Evolutionary conservation across 2,888 invertebrate genomes (phyloP).

Genomic region (Napeogenes sylphis): DNA sequence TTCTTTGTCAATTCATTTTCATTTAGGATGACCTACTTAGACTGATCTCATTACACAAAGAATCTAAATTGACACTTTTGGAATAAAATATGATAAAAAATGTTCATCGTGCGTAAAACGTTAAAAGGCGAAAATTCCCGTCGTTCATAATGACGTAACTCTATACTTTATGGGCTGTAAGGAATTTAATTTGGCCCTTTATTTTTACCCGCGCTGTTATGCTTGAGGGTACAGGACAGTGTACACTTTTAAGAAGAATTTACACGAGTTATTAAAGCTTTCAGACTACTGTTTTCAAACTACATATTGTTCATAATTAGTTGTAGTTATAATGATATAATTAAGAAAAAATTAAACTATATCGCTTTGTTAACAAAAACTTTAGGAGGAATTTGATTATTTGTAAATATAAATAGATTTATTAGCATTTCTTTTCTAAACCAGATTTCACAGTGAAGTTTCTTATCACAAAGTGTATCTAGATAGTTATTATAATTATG

Average conservation of each 20-base stretch:
- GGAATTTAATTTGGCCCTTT: constrained; percentile 71
- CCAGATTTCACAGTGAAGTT: too few species aligned
- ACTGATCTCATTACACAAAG: constrained; percentile 27
- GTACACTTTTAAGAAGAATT: constrained; percentile 19
- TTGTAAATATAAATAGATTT: too few species aligned
- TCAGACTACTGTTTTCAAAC: constrained; percentile 4
- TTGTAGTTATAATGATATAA: background rate
- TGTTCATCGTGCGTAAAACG: constrained; percentile 21
- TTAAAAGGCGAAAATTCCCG: constrained; percentile 44
- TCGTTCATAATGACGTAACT: constrained; percentile 67
- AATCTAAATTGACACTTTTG: constrained; percentile 25
- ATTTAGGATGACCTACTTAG: constrained; percentile 10
- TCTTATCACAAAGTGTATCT: too few species aligned
- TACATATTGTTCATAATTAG: background rate
- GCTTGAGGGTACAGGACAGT: constrained; percentile 16
- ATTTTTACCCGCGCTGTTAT: constrained; percentile 36
- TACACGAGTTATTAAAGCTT: constrained; percentile 2
- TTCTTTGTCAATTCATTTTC: constrained; percentile 1
- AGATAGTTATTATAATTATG: too few species aligned
- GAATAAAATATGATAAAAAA: constrained; percentile 24
- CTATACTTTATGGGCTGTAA: constrained; percentile 65
- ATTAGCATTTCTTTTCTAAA: too few species aligned
- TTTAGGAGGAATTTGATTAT: too few species aligned
- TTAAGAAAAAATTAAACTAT: background rate
- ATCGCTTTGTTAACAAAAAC: too few species aligned